Base-by-base conservation (phyloP, 2,888 invertebrate genomes). In the Parelbella ahira region DNA sequence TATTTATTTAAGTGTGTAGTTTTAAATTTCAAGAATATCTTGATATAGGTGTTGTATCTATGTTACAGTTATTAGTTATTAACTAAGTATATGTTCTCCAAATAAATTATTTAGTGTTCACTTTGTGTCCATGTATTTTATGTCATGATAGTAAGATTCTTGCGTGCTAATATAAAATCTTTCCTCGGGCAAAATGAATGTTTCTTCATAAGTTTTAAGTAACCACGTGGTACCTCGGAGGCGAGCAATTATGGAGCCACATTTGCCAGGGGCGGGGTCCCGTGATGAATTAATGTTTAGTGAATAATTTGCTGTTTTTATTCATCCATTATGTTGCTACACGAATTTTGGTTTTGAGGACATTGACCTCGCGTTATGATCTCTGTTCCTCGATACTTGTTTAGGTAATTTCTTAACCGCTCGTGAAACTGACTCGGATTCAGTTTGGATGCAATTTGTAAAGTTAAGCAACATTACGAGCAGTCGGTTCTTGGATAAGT, bases 241-340 rank as follows among this genome's bases (percentile, higher is more conserved):
- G 53, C 68, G 70, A n/a, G 56, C 58, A 53, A 58, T 58, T 62
- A 60, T 58, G 43, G 55, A 55, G 58, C 58, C 54, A 56, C 58
- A 54, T 60, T 57, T 53, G 57, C 61, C 53, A 56, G 59, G 58
- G 80, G 81, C 78, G 77, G 67, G 50, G 70, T 56, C 47, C 50
- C 45, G 47, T 69, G 64, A 69, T 74, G 63, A 68, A 74, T 78
- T 75, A 66, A 68, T 66, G 63, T 63, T 76, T 68, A 75, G 67
- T 60, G 60, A 50, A 72, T 68, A 74, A 78, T 78, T 74, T 70
- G 71, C 65, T 39, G 50, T 59, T 70, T 75, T 77, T 76, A 71
- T 69, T 60, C 60, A 27, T 9, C 25, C 27, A 33, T 33, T 51
- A 60, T 62, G 56, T 60, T 63, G 55, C 44, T 50, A 49, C 64